A percentile compares a stretch with the other conserved stretches of the same genome.
phyloP scores from a whole-genome alignment of 2,888 invertebrate genomes.

The Ennomos quercinarius region DNA sequence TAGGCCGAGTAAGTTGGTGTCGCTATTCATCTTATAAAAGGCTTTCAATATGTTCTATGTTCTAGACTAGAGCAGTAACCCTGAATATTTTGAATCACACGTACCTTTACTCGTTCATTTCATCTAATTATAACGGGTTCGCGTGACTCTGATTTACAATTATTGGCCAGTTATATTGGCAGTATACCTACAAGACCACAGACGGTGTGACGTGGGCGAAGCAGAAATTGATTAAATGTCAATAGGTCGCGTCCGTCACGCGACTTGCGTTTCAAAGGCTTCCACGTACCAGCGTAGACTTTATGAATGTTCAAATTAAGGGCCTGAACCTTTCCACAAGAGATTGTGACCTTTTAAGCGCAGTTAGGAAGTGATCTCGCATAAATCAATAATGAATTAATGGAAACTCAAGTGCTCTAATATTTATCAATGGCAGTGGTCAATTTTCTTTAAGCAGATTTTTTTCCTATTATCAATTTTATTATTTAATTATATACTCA shows the following conservation, averaged over 20 bases:
- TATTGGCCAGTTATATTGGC: slow-evolving; percentile 10
- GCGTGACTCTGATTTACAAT: slow-evolving; percentile 16
- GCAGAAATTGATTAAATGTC: slow-evolving; percentile 63
- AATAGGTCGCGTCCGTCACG: slow-evolving; percentile 61
- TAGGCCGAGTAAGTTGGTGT: background rate
- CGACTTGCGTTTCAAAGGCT: slow-evolving; percentile 52
- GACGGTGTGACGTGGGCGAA: slow-evolving; percentile 46
- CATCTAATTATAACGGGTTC: slow-evolving; percentile 11
- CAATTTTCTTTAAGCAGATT: too few relatives aligned
- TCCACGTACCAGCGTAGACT: slow-evolving; percentile 43
- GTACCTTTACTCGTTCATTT: too few relatives aligned
- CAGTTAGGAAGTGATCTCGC: slow-evolving; percentile 2
- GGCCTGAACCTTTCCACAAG: slow-evolving; percentile 36
- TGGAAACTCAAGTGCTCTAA: too few relatives aligned
- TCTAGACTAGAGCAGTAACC: too few relatives aligned
- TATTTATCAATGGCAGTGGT: too few relatives aligned
- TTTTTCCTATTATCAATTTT: too few relatives aligned
- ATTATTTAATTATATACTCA: too few relatives aligned
- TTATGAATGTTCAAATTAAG: slow-evolving; percentile 50
- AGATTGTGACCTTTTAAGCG: slow-evolving; percentile 33
- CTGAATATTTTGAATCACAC: too few relatives aligned
- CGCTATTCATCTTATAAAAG: too few relatives aligned
- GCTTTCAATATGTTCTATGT: too few relatives aligned
- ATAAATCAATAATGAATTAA: slow-evolving; percentile 6
- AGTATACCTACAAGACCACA: slow-evolving; percentile 21